A percentile compares a stretch with the other conserved stretches of the same genome.
Evolutionary conservation across 30 jellyfish, hydroid and myxozoan species (phyloP).

Genomic region (Aurelia sp.): DNA sequence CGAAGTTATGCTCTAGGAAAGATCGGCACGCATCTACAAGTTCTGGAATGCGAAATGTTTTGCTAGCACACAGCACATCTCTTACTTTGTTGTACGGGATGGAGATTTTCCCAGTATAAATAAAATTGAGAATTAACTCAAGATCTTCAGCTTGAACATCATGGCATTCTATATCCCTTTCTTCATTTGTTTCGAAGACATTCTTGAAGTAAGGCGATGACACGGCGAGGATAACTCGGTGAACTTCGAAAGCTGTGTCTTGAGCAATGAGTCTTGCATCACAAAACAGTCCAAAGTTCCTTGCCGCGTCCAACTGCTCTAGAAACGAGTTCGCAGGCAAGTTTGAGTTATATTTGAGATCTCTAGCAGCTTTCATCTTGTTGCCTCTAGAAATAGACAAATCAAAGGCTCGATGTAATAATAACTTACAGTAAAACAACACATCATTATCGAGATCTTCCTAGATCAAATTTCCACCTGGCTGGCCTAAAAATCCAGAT

Average conservation of each 20-base stretch:
- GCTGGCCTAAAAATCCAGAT: no score
- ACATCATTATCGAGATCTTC: no score
- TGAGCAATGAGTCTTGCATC: constrained; percentile 62
- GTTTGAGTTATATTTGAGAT: constrained; percentile 41
- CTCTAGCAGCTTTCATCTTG: constrained; percentile 47
- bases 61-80: constrained; percentile 33
- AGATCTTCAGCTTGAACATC: constrained; percentile 45
- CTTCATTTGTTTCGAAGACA: constrained; percentile 27
- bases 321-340: constrained; percentile 16
- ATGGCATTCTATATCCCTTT: constrained; percentile 3
- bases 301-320: constrained; percentile 51
- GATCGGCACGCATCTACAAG: constrained; percentile 60
- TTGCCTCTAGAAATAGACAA: neutral
- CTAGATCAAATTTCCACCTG: no score
- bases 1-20: constrained; percentile 39
- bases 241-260: constrained; percentile 61
- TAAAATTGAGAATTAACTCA: constrained; percentile 39
- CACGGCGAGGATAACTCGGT: constrained; percentile 61
- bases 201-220: constrained; percentile 48
- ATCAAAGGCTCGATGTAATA: no score
- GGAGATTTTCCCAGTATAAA: constrained; percentile 56
- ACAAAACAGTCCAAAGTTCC: constrained; percentile 67
- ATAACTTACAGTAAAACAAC: no score
- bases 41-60: constrained; percentile 27
- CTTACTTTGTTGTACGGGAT: constrained; percentile 42